Evolutionary conservation across 2,113 vertebrate species (phyloP).

Genomic region (Lamprotornis superbus): DNA sequence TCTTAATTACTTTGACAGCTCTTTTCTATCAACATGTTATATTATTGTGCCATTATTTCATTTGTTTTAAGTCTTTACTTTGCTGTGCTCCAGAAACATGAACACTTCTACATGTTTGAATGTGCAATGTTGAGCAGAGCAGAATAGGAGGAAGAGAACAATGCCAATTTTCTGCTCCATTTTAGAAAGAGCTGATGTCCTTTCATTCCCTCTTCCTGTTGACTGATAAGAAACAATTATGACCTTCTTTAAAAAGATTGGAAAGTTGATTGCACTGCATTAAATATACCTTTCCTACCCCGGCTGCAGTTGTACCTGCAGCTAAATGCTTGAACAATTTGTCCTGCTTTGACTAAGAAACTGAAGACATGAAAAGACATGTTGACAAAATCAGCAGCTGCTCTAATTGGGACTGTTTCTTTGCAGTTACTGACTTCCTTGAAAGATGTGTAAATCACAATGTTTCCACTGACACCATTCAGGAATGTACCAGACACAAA

Average conservation of each 20-base stretch:
- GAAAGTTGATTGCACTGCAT: background rate
- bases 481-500: background rate
- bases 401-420: background rate
- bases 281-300: background rate
- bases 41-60: background rate
- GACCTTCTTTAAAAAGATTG: background rate
- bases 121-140: background rate
- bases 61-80: background rate
- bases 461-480: background rate
- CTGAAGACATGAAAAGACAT: background rate
- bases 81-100: background rate
- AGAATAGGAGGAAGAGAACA: background rate
- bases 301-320: background rate
- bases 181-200: background rate
- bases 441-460: background rate
- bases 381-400: background rate
- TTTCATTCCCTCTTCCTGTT: background rate
- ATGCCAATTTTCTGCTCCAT: background rate
- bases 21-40: background rate
- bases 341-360: background rate
- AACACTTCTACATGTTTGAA: background rate
- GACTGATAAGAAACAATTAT: background rate
- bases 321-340: background rate
- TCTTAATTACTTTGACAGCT: background rate
- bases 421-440: background rate